Evolutionary conservation across 1,140 invertebrate genomes (phyloP), one percentile per base, ranked within the genome.

Genomic region (Matsumurasca onukii): DNA sequence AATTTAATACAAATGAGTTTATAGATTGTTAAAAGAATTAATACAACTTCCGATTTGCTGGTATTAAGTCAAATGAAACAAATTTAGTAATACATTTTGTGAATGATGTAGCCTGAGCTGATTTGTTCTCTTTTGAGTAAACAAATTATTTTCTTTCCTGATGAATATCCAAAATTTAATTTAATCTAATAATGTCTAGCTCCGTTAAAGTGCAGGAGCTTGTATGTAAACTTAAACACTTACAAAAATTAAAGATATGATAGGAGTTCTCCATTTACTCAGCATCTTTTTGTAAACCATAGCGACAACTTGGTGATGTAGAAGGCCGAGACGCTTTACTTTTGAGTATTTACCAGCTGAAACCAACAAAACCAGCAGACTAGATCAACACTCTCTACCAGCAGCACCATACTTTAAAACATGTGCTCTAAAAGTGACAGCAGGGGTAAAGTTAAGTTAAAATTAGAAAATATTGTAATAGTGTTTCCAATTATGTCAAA

Each of bases 211-310:
- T 12, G 22, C 20, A n/a, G 12, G 49, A 52, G 9, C 12, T 15
- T n/a, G 30, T 61, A 22, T n/a, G 48, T 76, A 74, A 76, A 3
- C 34, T 3, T 27, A 48, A 22, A 9, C 22, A 67, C 69, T 69
- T 29, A 73, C 72, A 51, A 67, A 68, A 30, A 64, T 3, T n/a
- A 71, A 68, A 31, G 61, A 30, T 12, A 34, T 31, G 13, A 68
- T 20, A 52, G 52, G 61, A 45, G 48, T 71, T n/a, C 70, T 49
- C 30, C 3, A 34, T 17, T 55, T 66, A 39, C 51, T 72, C n/a
- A 66, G 15, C 0, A 59, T 3, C 66, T 70, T 75, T 62, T 76
- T 76, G 13, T 67, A 24, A 13, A 76, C 52, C 27, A 76, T 49
- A 0, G 51, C 69, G 24, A 29, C 52, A 31, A 76, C 66, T 57